Base-by-base conservation (phyloP, 1,140 invertebrate genomes). In the Heliconius melpomene region DNA sequence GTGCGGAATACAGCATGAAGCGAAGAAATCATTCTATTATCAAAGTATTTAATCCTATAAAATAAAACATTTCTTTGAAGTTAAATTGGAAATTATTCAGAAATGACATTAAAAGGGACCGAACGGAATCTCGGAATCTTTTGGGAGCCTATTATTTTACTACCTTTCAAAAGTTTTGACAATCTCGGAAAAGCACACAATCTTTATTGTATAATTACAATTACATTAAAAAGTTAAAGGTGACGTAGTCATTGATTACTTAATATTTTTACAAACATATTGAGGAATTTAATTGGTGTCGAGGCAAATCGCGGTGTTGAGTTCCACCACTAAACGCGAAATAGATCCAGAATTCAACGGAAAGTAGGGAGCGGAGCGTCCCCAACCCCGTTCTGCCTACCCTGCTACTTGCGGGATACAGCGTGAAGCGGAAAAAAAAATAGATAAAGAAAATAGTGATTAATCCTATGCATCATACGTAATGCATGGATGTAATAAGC, bases 11-110 rank as follows among this genome's bases (percentile, higher is more conserved):
- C 52, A 80, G 13, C 40, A 23, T 52, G 57, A 77, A 80, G 75
- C 70, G 74, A 77, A 66, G 38, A 71, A 40, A 77, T 77, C 23
- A 81, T 74, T 71, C 75, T 54, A 74, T 77, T 80, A 80, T 52
- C 54, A 77, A 80, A 80, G 75, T 80, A 80, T 74, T 80, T 80
- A 77, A 80, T 77, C 52, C 75, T 71, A 77, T 80, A 74, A 80
- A 81, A 79, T 76, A 60, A 73, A 76, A 77, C 57, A 81, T 52
- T 79, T 78, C 66, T 75, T 75, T 40, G 72, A 83, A 79, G 72
- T 83, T 83, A 66, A 76, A 80, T 76, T 73, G 74, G 71, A 83
- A 83, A 80, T 74, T 77, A 73, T 80, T 57, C 79, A 50, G 57
- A 77, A 76, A 72, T 77, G 38, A 80, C 79, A 72, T 75, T 75